Evolutionary conservation across 2,113 vertebrate species (phyloP).

Genomic region (Cacatua alba): DNA sequence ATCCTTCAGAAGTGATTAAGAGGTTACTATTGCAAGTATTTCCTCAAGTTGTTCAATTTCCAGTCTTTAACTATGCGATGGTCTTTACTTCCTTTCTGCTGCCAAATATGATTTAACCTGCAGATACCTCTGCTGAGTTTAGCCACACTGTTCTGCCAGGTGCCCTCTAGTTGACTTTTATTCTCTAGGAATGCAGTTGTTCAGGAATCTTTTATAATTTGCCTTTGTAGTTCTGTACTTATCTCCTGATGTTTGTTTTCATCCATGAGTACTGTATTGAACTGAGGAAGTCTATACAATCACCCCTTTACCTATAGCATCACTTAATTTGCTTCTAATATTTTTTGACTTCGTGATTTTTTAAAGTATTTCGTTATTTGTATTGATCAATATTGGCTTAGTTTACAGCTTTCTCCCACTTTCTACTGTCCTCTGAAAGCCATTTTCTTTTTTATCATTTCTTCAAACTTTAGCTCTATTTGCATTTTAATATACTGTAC

Average conservation of each 20-base stretch:
- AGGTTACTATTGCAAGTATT: neutral
- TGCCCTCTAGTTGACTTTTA: neutral
- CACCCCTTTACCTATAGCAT: neutral
- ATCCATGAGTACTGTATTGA: neutral
- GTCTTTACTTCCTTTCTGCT: neutral
- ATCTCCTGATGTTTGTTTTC: neutral
- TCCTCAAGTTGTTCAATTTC: neutral
- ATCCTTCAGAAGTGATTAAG: neutral
- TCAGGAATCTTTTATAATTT: neutral
- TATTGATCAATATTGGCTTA: neutral
- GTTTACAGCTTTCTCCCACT: neutral
- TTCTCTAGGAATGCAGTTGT: neutral
- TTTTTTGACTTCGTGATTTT: neutral
- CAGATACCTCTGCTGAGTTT: neutral
- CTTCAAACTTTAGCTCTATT: neutral
- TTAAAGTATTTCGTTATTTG: neutral
- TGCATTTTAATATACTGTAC: neutral
- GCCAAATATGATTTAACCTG: neutral
- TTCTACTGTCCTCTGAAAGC: neutral
- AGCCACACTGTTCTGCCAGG: neutral
- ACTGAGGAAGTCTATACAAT: neutral
- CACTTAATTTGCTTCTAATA: neutral
- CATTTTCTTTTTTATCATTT: neutral
- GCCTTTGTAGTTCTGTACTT: neutral
- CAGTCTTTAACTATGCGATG: rapidly evolving